Evolutionary conservation across 2,888 invertebrate genomes (phyloP), one percentile per base, ranked within the genome.

Genomic region (Euclidia mi): DNA sequence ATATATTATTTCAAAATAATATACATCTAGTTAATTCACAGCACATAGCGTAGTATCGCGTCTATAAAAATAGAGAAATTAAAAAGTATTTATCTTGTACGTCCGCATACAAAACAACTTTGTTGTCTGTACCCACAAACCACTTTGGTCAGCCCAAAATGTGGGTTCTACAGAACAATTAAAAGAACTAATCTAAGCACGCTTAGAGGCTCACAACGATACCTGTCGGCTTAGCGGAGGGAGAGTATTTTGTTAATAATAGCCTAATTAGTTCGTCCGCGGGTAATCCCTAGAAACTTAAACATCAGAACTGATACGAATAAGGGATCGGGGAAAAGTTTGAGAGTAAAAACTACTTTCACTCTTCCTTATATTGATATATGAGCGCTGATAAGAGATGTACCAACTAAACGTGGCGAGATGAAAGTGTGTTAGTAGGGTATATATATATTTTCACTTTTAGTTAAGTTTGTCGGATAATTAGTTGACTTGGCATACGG

Each of bases 151-250:
- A 34, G 7, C 14, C 34, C 37, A 2, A n/a, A n/a, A 18, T 37
- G 37, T 18, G 37, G 37, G 37, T 37, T 18, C 20, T 20, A 20
- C 6, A 20, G 7, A 40, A 40, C 20, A 20, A 20, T 20, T 20
- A 40, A 40, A 40, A 40, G 48, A 62, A 71, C 55, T 71, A 71
- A 71, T 71, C 57, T 50, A 51, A 58, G 57, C 66, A 65, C 66
- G 61, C 56, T 62, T 43, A 56, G 35, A 40, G 38, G 44, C 37
- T 18, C 25, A 41, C 25, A 45, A 46, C 38, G 71, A 53, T 65
- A 57, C 56, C 35, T 51, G 17, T 34, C 20, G 50, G 56, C 45
- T 29, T 46, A 45, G 45, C 48, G 1, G 20, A n/a, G n/a, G n/a
- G n/a, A 58, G 42, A 48, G 48, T 49, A 35, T 41, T 57, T 58